Base-by-base conservation (phyloP, 1,140 invertebrate genomes). In the Nephotettix cincticeps region DNA sequence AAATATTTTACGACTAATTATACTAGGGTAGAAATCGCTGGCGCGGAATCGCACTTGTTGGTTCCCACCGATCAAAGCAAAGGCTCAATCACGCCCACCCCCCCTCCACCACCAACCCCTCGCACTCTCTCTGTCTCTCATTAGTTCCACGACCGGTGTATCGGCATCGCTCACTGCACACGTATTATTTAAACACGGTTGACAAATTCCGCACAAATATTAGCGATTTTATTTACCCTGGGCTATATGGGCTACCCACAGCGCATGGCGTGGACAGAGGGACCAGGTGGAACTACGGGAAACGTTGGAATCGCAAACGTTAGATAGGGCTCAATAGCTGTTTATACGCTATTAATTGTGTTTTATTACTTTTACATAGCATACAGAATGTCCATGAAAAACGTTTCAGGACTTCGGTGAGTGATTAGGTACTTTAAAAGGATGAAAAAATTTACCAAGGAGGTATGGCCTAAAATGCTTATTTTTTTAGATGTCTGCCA, bases 1-100 rank as follows among this genome's bases (percentile, higher is more conserved):
- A 67, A 67, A 67, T 67, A 67, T 67, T 67, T 67, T 67, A 25
- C 40, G 64, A 67, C 64, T 67, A 67, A 67, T 67, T 67, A 67
- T 11, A 45, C 32, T 43, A 43, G 64, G 64, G 64, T 43, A 29
- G 36, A 21, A 67, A 27, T 67, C 64, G 27, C 9, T 43, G 40
- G 64, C 32, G 64, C 25, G 40, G 32, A 67, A 67, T 27, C 17
- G 27, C 64, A 67, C 27, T 29, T 43, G 64, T n/a, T 19, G 13
- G 19, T 56, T 69, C 67, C 67, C 67, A 54, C n/a, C 47, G 67
- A 58, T 58, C 67, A 69, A 54, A 65, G 29, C 63, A 30, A 23
- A 32, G 40, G 23, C 36, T 69, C 67, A 36, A 54, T 47, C 67
- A 32, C 45, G 23, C 45, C n/a, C 45, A 19, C 47, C 23, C 29